These are phyloP conservation scores for Dendrocincla tyrannina DNA, from an alignment of 2,797 vertebrate species.

Conservation along the genomic window DNA sequence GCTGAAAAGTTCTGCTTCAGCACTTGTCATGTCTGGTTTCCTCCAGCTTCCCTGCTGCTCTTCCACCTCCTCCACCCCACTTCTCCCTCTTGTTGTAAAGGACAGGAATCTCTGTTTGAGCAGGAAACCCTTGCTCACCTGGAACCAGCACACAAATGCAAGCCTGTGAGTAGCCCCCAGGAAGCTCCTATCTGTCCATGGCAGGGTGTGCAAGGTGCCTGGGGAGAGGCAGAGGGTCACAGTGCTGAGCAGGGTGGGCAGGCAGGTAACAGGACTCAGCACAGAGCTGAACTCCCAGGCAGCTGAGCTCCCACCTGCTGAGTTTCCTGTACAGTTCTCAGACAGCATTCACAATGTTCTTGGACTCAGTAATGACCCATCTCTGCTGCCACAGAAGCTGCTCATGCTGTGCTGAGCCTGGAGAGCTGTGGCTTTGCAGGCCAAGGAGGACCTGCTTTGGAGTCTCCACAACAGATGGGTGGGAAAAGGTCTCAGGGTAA, in stretches of 20 bases:
- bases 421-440: not conserved
- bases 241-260: not conserved
- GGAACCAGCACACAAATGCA: not conserved
- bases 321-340: not conserved
- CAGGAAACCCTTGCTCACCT: not conserved
- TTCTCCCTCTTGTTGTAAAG: not conserved
- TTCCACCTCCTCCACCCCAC: not conserved
- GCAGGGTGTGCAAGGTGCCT: not conserved
- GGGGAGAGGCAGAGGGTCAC: rapidly evolving
- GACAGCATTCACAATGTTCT: not conserved
- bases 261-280: not conserved
- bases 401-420: not conserved
- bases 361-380: not conserved
- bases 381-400: not conserved
- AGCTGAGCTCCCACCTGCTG: not conserved
- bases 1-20: conserved; percentile 38
- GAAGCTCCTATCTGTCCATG: not conserved
- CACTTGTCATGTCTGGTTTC: conserved; percentile 24
- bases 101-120: not conserved
- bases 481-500: not conserved
- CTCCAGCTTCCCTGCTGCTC: conserved; percentile 1
- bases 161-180: not conserved
- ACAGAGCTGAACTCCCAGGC: not conserved
- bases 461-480: not conserved
- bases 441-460: not conserved